Evolutionary conservation across 2,113 vertebrate genomes (phyloP).

Genomic region (Python bivittatus): DNA sequence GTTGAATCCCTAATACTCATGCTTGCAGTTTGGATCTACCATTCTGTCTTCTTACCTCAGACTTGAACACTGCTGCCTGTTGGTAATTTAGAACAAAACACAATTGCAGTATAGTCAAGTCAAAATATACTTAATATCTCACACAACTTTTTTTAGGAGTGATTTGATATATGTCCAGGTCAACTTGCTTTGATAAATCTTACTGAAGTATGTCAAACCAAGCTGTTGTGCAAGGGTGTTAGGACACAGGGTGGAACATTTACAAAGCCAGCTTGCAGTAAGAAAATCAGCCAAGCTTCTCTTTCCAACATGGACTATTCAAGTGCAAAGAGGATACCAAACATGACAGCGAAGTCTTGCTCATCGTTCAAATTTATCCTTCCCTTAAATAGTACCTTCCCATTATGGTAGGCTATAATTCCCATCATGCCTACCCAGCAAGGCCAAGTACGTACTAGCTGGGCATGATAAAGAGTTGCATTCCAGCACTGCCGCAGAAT

Average conservation of each 20-base stretch:
- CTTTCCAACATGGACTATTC: background rate
- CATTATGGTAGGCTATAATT: background rate
- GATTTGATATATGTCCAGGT: background rate
- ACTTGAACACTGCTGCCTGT: background rate
- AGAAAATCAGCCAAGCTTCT: background rate
- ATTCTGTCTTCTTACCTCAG: background rate
- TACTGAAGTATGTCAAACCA: background rate
- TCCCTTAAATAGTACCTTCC: background rate
- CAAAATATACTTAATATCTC: background rate
- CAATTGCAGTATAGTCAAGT: background rate
- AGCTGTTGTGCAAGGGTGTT: background rate
- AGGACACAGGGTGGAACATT: background rate
- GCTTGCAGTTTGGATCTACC: background rate
- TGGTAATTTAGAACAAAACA: background rate
- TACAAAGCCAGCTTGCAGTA: background rate
- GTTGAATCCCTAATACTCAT: background rate
- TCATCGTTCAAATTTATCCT: background rate
- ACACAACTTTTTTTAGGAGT: background rate
- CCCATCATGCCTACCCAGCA: background rate
- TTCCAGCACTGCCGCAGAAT: background rate
- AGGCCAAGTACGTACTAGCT: background rate
- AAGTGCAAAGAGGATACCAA: background rate
- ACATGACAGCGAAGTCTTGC: background rate
- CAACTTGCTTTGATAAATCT: background rate
- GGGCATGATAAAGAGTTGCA: background rate